Base-by-base conservation (phyloP, 2,113 vertebrate species). In the Centropus unirufus region DNA sequence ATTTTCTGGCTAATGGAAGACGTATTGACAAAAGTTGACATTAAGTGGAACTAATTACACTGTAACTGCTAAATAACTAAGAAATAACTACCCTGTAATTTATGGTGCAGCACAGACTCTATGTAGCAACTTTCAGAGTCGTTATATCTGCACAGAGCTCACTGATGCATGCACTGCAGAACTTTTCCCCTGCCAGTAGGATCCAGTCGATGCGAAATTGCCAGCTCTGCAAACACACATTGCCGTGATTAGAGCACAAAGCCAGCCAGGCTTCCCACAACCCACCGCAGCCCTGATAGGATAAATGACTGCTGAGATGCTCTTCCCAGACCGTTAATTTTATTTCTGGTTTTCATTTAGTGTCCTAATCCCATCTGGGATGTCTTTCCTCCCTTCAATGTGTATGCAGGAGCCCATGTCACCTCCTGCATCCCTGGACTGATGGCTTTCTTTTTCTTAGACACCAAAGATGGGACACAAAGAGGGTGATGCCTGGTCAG, bases 21-120 rank as follows among this genome's bases (percentile, higher is more conserved):
- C 27, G 42, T 97, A 98, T 98, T 98, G 97, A 98, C 96, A 98
- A 97, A 97, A 97, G 97, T 97, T 98, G 97, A 97, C 97, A 94
- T 97, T 98, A 98, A 98, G 97, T 97, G 97, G 98, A 98, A 98
- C 97, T 98, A 98, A 98, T 98, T 98, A 97, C 95, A 96, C 97
- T 97, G 95, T 98, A 98, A 98, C 96, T 96, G 97, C 97, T 97
- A 97, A 98, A 97, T 98, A 98, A 98, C 97, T 97, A 98, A 98
- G 97, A 97, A 98, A 97, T 98, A 98, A 98, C 97, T 96, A 97
- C 90, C 89, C 93, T 92, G 87, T 97, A 98, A 98, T 98, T 98
- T 98, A 98, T 98, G 97, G 93, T 94, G 89, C 97, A 93, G 96
- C 87, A 85, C 90, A 36, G 97, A 95, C 91, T 68, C 79, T 11